Conservation (phyloP, 2,888 invertebrate species). For the Troglohyphantes excavatus region DNA sequence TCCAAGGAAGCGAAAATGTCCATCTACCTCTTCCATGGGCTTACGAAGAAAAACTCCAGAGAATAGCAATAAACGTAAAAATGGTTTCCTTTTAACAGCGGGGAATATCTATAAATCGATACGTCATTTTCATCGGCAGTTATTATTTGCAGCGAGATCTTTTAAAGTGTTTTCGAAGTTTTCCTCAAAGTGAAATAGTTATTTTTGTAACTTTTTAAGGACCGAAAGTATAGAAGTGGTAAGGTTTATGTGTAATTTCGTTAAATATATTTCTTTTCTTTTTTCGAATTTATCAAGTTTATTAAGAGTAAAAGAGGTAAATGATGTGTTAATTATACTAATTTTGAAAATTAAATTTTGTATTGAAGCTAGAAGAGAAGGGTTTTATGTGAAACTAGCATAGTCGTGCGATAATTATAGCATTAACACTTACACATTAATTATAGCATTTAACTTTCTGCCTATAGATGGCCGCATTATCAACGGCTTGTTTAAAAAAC, state of each 20-base stretch:
- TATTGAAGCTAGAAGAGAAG: too few relatives aligned
- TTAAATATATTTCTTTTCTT: too few relatives aligned
- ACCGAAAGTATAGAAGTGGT: background rate
- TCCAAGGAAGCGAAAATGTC: conserved; percentile 35
- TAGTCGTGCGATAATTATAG: too few relatives aligned
- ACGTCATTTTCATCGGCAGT: conserved; percentile 42
- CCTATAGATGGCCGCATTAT: too few relatives aligned
- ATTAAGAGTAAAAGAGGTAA: too few relatives aligned
- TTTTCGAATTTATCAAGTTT: too few relatives aligned
- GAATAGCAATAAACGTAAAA: conserved; percentile 54
- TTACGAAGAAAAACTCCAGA: background rate
- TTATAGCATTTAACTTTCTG: too few relatives aligned
- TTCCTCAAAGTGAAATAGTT: background rate
- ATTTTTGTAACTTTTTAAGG: background rate
- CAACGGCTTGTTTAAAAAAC: too few relatives aligned
- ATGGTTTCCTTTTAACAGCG: conserved; percentile 14
- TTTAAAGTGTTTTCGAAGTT: conserved; percentile 19
- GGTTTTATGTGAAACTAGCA: too few relatives aligned
- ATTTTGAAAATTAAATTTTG: too few relatives aligned
- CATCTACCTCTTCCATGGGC: conserved; percentile 14
- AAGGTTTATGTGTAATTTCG: background rate
- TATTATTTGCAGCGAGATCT: conserved; percentile 22
- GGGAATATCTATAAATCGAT: conserved; percentile 35
- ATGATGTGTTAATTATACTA: too few relatives aligned
- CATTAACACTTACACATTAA: too few relatives aligned